Evolutionary conservation across 2,888 invertebrate genomes (phyloP), one percentile per base, ranked within the genome.

Genomic region (Acanthopleura granulata): DNA sequence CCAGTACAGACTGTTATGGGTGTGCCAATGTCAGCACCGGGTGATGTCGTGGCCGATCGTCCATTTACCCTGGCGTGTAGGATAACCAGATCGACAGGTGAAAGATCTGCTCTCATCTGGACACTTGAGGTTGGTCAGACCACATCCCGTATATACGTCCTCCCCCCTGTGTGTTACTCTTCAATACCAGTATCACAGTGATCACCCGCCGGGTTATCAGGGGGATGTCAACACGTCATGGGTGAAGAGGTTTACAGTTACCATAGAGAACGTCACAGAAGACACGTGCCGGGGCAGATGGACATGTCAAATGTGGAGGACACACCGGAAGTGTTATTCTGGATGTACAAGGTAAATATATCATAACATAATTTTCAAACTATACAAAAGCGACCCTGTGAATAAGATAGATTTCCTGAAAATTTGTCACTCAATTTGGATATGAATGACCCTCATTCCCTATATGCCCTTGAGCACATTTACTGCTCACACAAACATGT

Each of bases 1-100:
- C 9, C 40, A 40, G 40, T 40, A 3, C 9, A 6, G 40, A 6
- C 40, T 40, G 40, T 40, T 9, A 6, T 9, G 4, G 3, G 40
- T 40, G 4, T 6, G 40, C 9, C 57, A 57, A 57, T 57, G 6
- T 9, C 57, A 57, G n/a, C 18, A 57, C 57, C 18, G 12, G 57
- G 57, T 57, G 57, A 57, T 57, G 57, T 22, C 22, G 57, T 57
- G 57, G 57, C 57, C 57, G 57, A 12, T 57, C 57, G 57, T 57
- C 57, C 57, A 12, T 57, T 57, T 18, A 57, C 57, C 57, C 57
- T 57, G 22, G n/a, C 3, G 12, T 57, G 57, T 57, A 57, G 12
- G 57, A 57, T 57, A n/a, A 57, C 18, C 57, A 57, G 57, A 57
- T 4, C 22, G 22, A 12, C 18, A n/a, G 57, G 57, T 57, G 22